phyloP scores from a whole-genome alignment of 2,113 vertebrate species.

The Gracilinanus agilis region DNA sequence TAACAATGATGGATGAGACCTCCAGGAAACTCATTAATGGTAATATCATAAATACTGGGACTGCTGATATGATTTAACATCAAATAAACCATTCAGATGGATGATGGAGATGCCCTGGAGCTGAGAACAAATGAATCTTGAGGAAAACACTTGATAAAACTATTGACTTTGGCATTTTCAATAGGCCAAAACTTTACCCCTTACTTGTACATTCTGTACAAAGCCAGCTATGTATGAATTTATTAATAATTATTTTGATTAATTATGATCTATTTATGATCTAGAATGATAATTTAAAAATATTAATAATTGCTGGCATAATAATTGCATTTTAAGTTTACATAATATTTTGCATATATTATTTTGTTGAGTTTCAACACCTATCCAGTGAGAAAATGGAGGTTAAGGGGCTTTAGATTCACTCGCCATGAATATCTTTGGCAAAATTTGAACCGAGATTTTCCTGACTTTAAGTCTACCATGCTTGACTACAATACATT shows the following conservation, averaged over 20 bases:
- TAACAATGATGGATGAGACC: constrained; percentile 74
- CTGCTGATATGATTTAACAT: constrained; percentile 28
- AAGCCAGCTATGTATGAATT: background rate
- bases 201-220: constrained; percentile 9
- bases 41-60: constrained; percentile 62
- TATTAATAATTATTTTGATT: background rate
- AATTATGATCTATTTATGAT: background rate
- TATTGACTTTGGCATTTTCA: constrained; percentile 52
- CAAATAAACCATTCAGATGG: constrained; percentile 36
- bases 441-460: background rate
- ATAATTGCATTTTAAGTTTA: background rate
- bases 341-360: background rate
- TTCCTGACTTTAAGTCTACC: background rate
- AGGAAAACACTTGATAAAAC: constrained; percentile 60
- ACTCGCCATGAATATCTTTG: background rate
- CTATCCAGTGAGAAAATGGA: background rate
- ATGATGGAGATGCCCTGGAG: constrained; percentile 26
- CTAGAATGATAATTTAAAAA: background rate
- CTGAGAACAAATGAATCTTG: constrained; percentile 59
- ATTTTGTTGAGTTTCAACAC: background rate
- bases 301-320: background rate
- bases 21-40: constrained; percentile 67
- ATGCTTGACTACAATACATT: background rate
- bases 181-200: constrained; percentile 19
- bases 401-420: background rate